Percentiles rank a stretch among this genome's conserved stretches.
Conservation (phyloP, 92 coral and sea anemone genomes). For the Virgularia gustaviana region DNA sequence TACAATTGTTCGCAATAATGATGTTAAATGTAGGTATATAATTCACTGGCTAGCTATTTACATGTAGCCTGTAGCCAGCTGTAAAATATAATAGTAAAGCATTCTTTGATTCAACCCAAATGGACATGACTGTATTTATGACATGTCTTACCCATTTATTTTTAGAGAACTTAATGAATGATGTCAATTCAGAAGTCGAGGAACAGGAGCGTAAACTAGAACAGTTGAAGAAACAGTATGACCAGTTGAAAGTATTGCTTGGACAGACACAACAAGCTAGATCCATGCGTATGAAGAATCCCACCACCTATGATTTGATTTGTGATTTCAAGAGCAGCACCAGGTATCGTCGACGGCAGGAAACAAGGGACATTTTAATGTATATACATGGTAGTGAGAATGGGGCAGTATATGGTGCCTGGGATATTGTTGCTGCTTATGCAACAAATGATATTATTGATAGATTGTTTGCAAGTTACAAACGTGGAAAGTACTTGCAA, state of each 20-base stretch:
- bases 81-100: no score
- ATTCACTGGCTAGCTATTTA: no score
- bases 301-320: background rate
- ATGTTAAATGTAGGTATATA: no score
- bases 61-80: no score
- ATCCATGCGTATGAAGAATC: background rate
- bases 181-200: no score
- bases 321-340: background rate
- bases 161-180: no score
- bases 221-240: no score
- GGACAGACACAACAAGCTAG: background rate
- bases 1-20: no score
- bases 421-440: slow-evolving; percentile 13
- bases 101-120: background rate
- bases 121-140: background rate
- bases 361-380: background rate
- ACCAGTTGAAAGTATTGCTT: no score
- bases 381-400: slow-evolving; percentile 12
- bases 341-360: slow-evolving; percentile 1
- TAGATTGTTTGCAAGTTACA: slow-evolving; percentile 13
- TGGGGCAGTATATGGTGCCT: slow-evolving; percentile 10
- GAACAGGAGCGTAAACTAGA: no score
- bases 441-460: slow-evolving; percentile 7
- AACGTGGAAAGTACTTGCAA: slow-evolving; percentile 21
- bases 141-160: no score